Evolutionary conservation across 2,113 vertebrate genomes (phyloP).

Genomic region (Siphamia tubifer): DNA sequence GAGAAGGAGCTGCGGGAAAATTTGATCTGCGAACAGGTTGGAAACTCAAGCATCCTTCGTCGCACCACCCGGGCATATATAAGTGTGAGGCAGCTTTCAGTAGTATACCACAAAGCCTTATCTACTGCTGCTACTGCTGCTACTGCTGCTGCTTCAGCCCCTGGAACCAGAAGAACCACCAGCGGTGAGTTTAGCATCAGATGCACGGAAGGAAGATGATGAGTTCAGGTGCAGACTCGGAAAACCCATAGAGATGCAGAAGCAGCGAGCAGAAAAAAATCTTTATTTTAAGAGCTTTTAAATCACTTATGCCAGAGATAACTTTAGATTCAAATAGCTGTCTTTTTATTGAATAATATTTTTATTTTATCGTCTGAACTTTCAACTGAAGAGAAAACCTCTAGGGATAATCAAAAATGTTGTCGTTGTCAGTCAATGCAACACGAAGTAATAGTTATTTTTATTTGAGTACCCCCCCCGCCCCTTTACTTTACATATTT

Average conservation of each 20-base stretch:
- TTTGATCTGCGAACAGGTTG: conserved; percentile 86
- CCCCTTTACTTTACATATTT: neutral
- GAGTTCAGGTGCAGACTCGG: conserved; percentile 6
- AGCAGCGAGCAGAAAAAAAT: too few species aligned
- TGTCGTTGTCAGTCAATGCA: too few species aligned
- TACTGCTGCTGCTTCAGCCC: conserved; percentile 62
- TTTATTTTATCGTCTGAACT: too few species aligned
- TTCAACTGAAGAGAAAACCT: too few species aligned
- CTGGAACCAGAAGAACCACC: conserved; percentile 54
- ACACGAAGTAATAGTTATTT: too few species aligned
- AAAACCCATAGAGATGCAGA: too few species aligned
- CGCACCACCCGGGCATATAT: conserved; percentile 84
- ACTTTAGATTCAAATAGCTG: too few species aligned
- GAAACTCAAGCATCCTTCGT: conserved; percentile 86
- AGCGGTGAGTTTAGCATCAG: conserved; percentile 67
- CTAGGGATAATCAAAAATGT: too few species aligned
- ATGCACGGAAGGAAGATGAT: neutral
- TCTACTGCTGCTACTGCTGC: conserved; percentile 46
- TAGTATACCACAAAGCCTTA: conserved; percentile 57
- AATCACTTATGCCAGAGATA: too few species aligned
- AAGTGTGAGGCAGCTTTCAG: conserved; percentile 72
- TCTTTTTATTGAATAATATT: too few species aligned
- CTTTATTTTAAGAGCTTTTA: too few species aligned
- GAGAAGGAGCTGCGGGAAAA: conserved; percentile 84
- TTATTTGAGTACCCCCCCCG: too few species aligned